These are phyloP conservation scores for Zootermopsis nevadensis DNA, from an alignment of 2,888 invertebrate genomes.

Conservation along the genomic window DNA sequence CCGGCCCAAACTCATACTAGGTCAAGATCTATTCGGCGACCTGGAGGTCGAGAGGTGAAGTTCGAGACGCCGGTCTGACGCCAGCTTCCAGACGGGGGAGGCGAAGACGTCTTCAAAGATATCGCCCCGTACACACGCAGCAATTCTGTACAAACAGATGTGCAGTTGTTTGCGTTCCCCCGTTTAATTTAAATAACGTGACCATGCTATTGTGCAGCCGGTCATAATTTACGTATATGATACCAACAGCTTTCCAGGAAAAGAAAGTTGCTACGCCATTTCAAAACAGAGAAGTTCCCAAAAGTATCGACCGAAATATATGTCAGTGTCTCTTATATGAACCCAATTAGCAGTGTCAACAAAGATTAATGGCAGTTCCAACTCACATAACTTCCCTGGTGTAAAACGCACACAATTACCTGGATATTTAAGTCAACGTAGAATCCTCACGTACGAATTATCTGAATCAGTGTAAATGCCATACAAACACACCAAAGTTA, in stretches of 20 bases:
- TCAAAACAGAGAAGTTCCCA: background rate
- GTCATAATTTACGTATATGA: background rate
- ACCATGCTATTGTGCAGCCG: background rate
- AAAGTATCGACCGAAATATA: background rate
- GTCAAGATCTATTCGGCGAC: slow-evolving; percentile 51
- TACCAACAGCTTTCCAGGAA: background rate
- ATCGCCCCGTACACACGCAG: slow-evolving; percentile 21
- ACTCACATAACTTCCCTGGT: too few relatives aligned
- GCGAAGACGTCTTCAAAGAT: background rate
- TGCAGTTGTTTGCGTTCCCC: slow-evolving; percentile 28
- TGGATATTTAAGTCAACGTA: background rate
- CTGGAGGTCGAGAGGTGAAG: slow-evolving; percentile 57
- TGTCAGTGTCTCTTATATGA: too few relatives aligned
- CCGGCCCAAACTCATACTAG: slow-evolving; percentile 55
- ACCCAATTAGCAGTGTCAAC: too few relatives aligned
- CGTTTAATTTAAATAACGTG: background rate
- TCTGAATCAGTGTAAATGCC: too few relatives aligned
- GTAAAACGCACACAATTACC: too few relatives aligned
- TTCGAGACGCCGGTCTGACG: slow-evolving; percentile 62
- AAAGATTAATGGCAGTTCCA: too few relatives aligned
- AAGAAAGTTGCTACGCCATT: background rate
- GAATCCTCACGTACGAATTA: too few relatives aligned
- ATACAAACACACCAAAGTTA: too few relatives aligned
- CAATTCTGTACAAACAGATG: slow-evolving; percentile 28
- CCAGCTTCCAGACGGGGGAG: slow-evolving; percentile 59